Evolutionary conservation across 2,888 invertebrate species (phyloP).

Genomic region (Euplagia quadripunctaria): DNA sequence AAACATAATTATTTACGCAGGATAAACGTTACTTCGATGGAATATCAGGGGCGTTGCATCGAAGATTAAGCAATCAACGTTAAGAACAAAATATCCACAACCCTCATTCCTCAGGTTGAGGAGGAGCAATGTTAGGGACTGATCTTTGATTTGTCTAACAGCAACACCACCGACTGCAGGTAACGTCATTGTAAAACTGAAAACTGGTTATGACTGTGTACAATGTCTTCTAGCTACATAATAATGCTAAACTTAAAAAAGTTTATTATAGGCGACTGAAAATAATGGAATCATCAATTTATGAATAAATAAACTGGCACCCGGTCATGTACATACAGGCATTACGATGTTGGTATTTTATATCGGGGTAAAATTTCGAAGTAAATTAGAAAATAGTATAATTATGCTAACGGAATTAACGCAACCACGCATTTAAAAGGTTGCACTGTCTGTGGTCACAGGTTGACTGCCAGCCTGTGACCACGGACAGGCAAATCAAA

Average conservation of each 20-base stretch:
- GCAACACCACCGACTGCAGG: not conserved
- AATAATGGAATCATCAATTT: not conserved
- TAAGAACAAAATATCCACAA: not conserved
- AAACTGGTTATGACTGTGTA: not conserved
- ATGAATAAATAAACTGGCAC: not conserved
- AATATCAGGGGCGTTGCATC: too few relatives aligned
- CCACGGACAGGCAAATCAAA: too few relatives aligned
- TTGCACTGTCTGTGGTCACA: too few relatives aligned
- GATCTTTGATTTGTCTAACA: not conserved
- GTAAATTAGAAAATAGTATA: too few relatives aligned
- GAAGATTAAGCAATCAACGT: not conserved
- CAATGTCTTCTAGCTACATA: not conserved
- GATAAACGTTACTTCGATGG: too few relatives aligned
- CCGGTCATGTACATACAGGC: constrained; percentile 2
- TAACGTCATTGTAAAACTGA: not conserved
- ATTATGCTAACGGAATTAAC: too few relatives aligned
- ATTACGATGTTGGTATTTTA: not conserved
- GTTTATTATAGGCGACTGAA: not conserved
- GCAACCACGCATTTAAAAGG: too few relatives aligned
- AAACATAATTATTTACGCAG: too few relatives aligned
- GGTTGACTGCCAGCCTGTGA: too few relatives aligned
- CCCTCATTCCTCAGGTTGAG: not conserved
- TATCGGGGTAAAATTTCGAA: not conserved
- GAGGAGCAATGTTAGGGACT: not conserved
- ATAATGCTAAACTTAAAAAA: not conserved